Base-by-base conservation (phyloP, 2,888 invertebrate genomes). In the Pteria penguin region DNA sequence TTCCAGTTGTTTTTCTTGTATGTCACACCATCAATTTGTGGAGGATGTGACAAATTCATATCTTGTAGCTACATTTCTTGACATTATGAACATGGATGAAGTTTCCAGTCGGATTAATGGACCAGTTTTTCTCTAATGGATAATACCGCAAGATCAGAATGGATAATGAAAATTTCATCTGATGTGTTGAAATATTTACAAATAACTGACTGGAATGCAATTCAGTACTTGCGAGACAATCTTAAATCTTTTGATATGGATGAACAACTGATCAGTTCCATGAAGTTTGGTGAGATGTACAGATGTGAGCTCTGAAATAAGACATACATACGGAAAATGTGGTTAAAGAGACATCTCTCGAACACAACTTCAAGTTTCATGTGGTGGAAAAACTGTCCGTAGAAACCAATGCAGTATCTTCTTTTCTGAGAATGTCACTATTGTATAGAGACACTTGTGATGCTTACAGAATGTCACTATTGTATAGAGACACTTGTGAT, bases 11-110 rank as follows among this genome's bases (percentile, higher is more conserved):
- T 11, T 14, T 5, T 36, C 8, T 36, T 36, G 45, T 36, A 36
- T 69, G 36, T 65, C 70, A 45, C 75, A 75, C 24, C 70, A 75
- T 45, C 70, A 75, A 4, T 75, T 75, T 32, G 29, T 75, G 52
- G 65, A 71, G 14, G 75, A 75, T 66, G 70, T 70, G 18, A 33
- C 45, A 24, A 63, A 75, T 66, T 55, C 70, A 1, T 75, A 71
- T 54, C 5, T 75, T 2, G 60, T 71, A 11, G 65, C 58, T 11
- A 65, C 71, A 11, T 70, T 63, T 27, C n/a, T 74, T 14, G 74
- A 68, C 2, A 32, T 67, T 11, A 68, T 74, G 68, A 61, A 74
- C 11, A 63, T 63, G 63, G 63, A 63, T 2, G 55, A 63, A 62
- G 27, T 72, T 5, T 32, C 33, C 45, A 45, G 45, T 45, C 45